Evolutionary conservation across 2,113 vertebrate genomes (phyloP).

Genomic region (Cyprinus carpio): DNA sequence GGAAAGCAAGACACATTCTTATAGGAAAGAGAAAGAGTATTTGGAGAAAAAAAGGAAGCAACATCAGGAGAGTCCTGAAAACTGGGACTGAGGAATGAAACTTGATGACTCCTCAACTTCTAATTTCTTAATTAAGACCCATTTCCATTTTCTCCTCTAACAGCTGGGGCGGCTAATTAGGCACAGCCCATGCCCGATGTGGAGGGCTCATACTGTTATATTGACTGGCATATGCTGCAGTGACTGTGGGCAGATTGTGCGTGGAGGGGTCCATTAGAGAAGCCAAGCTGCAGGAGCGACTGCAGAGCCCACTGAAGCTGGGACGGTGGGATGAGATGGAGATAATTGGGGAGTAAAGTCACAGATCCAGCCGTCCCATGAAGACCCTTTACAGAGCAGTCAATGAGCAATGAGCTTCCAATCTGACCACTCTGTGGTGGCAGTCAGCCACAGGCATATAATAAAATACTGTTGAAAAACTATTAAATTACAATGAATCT

Average conservation of each 20-base stretch:
- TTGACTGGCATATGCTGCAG: slow-evolving; percentile 69
- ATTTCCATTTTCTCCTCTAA: slow-evolving; percentile 52
- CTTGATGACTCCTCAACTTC: slow-evolving; percentile 62
- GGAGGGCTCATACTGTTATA: slow-evolving; percentile 54
- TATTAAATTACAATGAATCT: slow-evolving; percentile 33
- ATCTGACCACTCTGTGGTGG: slow-evolving; percentile 31
- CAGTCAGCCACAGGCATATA: not conserved
- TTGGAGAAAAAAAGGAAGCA: too few species aligned
- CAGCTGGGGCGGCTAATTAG: slow-evolving; percentile 60
- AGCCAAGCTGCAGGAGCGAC: slow-evolving; percentile 48
- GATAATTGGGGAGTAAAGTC: slow-evolving; percentile 68
- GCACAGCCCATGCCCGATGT: slow-evolving; percentile 48
- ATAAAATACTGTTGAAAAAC: slow-evolving; percentile 14
- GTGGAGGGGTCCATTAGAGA: slow-evolving; percentile 39
- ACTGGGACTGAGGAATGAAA: slow-evolving; percentile 45
- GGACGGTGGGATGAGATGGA: slow-evolving; percentile 49
- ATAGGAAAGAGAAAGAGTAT: slow-evolving; percentile 31
- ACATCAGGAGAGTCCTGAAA: not conserved
- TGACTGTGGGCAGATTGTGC: slow-evolving; percentile 61
- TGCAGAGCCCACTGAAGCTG: slow-evolving; percentile 51
- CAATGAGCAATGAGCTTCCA: slow-evolving; percentile 59
- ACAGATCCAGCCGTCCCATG: slow-evolving; percentile 52
- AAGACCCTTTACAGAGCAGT: slow-evolving; percentile 55
- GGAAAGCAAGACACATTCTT: slow-evolving; percentile 55
- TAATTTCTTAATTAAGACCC: slow-evolving; percentile 64